phyloP scores from a whole-genome alignment of 2,888 invertebrate genomes.

The Diaprepes abbreviatus region DNA sequence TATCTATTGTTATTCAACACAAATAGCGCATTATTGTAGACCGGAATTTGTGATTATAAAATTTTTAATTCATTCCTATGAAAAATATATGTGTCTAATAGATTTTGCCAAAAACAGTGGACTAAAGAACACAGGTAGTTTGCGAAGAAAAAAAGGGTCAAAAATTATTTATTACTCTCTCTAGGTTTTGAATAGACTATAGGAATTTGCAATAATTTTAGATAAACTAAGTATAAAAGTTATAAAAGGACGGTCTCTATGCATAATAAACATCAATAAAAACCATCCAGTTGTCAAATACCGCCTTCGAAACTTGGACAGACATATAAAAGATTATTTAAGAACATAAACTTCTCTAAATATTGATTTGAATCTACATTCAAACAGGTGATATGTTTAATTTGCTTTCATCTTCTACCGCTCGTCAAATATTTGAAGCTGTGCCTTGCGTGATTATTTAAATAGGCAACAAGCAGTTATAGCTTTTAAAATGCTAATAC shows the following conservation, averaged over 20 bases:
- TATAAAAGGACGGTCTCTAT: not conserved
- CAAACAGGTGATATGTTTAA: slow-evolving; percentile 46
- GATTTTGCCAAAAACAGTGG: no score
- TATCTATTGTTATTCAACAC: no score
- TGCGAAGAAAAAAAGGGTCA: no score
- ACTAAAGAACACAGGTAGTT: no score
- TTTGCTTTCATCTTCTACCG: slow-evolving; percentile 38
- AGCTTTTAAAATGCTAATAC: slow-evolving; percentile 42
- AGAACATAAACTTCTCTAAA: slow-evolving; percentile 41
- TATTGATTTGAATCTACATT: slow-evolving; percentile 29
- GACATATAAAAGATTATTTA: slow-evolving; percentile 29
- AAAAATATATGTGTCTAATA: no score
- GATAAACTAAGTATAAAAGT: no score
- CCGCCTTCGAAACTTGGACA: slow-evolving; percentile 2
- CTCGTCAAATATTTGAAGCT: slow-evolving; percentile 38
- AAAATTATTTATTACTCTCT: no score
- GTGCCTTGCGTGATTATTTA: slow-evolving; percentile 28
- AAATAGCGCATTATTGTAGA: no score
- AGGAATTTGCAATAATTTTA: no score
- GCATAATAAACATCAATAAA: slow-evolving; percentile 24
- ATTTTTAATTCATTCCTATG: no score
- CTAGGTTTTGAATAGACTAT: no score
- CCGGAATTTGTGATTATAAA: no score
- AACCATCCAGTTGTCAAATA: slow-evolving; percentile 8
- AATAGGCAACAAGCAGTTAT: slow-evolving; percentile 30